Base-by-base conservation (phyloP, 2,113 vertebrate genomes). In the Shinisaurus crocodilurus region DNA sequence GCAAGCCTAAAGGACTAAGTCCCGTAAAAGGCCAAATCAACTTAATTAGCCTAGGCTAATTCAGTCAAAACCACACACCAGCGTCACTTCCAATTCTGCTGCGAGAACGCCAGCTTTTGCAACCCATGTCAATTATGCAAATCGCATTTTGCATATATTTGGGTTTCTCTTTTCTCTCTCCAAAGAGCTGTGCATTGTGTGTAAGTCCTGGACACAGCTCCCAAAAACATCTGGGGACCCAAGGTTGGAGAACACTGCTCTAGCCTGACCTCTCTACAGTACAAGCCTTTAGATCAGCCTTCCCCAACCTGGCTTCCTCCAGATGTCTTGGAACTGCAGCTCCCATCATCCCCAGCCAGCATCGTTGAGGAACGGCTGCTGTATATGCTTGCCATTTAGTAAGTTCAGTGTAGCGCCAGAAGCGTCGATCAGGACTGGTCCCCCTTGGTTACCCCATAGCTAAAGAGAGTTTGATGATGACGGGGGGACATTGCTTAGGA, bases 171-270 rank as follows among this genome's bases (percentile, higher is more conserved):
- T 4, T 54, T 80, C 18, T 54, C 50, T 10, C 54, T 63, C 60
- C 60, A 50, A 54, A 80, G 23, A 10, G 29, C 48, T 18, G 29
- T 18, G 48, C 29, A 34, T 50, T 50, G 29, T 10, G 8, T 50
- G 34, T 15, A 18, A 0, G 45, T 32, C 45, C 13, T 50, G 25
- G n/a, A n/a, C n/a, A n/a, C n/a, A n/a, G n/a, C n/a, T n/a, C n/a
- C n/a, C n/a, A n/a, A n/a, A n/a, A n/a, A n/a, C n/a, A n/a, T n/a
- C n/a, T n/a, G n/a, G n/a, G n/a, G n/a, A n/a, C n/a, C n/a, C n/a
- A n/a, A n/a, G n/a, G n/a, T n/a, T n/a, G n/a, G 3, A 1, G 16
- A 7, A 48, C 48, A 13, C 8, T 0, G 2, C 37, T 25, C 57
- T 60, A 60, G 2, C 43, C 2, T 23, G 16, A 45, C 20, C 4